Percentiles rank a stretch among this genome's conserved stretches.
Evolutionary conservation across 2,888 invertebrate species (phyloP).

Genomic region (Cerceris ruficornis): DNA sequence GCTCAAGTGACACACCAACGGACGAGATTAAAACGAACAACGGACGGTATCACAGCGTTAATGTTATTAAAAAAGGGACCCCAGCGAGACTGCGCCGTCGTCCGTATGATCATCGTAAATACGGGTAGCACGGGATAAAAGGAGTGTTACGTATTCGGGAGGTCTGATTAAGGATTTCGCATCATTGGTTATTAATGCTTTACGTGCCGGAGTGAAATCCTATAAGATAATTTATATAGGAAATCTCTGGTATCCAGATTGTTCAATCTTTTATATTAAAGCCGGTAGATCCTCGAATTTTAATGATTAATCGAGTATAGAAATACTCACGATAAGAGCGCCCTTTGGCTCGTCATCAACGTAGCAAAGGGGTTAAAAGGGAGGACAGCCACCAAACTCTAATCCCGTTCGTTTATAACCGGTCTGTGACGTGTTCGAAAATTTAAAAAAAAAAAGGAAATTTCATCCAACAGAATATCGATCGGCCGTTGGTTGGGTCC

Average conservation of each 20-base stretch:
- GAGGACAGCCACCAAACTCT: no score
- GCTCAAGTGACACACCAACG: constrained; percentile 36
- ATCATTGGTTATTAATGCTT: no score
- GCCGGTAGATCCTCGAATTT: no score
- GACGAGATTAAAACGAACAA: constrained; percentile 56
- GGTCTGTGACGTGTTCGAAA: not conserved
- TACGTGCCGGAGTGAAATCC: no score
- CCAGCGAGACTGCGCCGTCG: not conserved
- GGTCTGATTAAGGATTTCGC: no score
- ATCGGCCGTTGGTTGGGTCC: constrained; percentile 11
- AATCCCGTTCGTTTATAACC: constrained; percentile 2
- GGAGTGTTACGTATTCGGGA: not conserved
- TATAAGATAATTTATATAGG: no score
- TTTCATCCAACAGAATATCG: constrained; percentile 12
- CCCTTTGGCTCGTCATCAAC: no score
- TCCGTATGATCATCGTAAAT: not conserved
- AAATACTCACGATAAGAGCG: no score
- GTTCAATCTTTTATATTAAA: no score
- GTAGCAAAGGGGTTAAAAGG: no score
- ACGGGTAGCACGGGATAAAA: not conserved
- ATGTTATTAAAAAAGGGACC: constrained; percentile 61
- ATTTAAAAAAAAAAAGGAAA: not conserved
- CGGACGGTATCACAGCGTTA: constrained; percentile 46
- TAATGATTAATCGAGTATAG: no score
- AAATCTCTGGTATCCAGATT: no score